These are phyloP conservation scores for Dryoscopus gambensis DNA, from an alignment of 2,113 vertebrate species.

Conservation along the genomic window DNA sequence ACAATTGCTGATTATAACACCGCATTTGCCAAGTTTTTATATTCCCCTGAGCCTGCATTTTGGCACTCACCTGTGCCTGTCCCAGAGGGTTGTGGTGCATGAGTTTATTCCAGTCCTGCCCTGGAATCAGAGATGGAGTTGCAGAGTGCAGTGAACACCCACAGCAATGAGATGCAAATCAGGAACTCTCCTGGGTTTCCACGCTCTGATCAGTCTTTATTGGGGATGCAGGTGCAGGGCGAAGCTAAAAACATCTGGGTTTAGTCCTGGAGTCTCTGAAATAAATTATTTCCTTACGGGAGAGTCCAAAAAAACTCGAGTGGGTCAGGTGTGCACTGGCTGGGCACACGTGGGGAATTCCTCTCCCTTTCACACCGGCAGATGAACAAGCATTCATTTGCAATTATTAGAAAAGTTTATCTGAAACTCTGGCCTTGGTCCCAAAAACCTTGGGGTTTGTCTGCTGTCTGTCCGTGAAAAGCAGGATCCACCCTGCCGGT, in stretches of 20 bases:
- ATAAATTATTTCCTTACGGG: background rate
- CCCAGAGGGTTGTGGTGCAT: background rate
- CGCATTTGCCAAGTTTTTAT: accelerated
- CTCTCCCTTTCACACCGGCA: accelerated
- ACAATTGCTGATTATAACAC: background rate
- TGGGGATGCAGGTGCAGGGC: background rate
- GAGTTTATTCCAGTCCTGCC: background rate
- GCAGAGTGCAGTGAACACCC: background rate
- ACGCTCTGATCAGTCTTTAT: background rate
- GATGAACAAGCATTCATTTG: background rate
- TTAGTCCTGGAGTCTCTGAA: background rate
- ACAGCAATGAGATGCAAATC: background rate
- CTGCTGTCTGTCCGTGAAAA: background rate
- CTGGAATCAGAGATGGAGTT: background rate
- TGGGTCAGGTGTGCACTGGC: background rate
- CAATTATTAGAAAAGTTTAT: background rate
- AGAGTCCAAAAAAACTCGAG: background rate
- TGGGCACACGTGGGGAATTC: background rate
- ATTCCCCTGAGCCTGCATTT: background rate
- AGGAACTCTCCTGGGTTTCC: background rate
- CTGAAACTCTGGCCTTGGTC: background rate
- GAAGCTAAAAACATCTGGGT: background rate
- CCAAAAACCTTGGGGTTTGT: background rate
- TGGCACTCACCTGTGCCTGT: background rate
- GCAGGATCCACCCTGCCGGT: background rate